Conservation (phyloP, 2,797 vertebrate genomes). For the Fratercula arctica region DNA sequence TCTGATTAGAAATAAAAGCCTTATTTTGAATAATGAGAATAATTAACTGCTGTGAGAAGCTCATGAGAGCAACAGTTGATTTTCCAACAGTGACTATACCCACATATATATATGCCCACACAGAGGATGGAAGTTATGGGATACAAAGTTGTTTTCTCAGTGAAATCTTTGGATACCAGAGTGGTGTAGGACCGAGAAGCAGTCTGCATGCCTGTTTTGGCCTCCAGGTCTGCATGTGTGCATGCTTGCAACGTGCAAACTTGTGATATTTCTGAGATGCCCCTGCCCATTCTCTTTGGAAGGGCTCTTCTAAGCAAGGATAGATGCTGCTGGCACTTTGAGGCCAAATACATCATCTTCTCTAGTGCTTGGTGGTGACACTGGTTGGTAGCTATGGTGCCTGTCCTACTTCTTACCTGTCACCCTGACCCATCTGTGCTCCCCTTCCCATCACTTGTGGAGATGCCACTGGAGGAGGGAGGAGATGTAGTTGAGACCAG, state of each 20-base stretch:
- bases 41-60: neutral
- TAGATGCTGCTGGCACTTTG: neutral
- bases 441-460: neutral
- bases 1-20: neutral
- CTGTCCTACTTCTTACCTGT: neutral
- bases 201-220: neutral
- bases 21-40: neutral
- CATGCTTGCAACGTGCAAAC: neutral
- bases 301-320: neutral
- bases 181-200: neutral
- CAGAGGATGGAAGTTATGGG: neutral
- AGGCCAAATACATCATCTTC: neutral
- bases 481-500: neutral
- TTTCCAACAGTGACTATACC: neutral
- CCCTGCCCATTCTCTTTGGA: neutral
- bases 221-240: neutral
- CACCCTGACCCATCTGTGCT: neutral
- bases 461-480: neutral
- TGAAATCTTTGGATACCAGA: neutral
- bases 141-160: neutral
- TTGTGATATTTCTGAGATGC: neutral
- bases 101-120: fast-evolving
- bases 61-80: neutral
- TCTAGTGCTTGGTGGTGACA: neutral
- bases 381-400: neutral